Evolutionary conservation across 2,797 vertebrate species (phyloP), one percentile per base, ranked within the genome.

Genomic region (Sciaenops ocellatus): DNA sequence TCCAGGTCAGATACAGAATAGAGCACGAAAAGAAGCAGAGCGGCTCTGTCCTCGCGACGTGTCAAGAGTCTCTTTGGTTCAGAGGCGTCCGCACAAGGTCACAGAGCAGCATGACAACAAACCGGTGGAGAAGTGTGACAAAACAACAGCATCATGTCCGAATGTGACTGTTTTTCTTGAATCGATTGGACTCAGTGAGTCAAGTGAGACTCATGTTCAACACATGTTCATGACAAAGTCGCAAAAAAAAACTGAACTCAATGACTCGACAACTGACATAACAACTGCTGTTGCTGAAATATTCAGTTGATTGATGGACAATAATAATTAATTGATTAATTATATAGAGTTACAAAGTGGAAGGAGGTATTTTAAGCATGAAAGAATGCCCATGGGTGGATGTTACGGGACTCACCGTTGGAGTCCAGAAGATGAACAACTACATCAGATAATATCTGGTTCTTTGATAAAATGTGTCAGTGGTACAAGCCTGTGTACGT

Each of bases 1-100:
- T 79, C 78, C 87, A 89, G 89, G 87, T 85, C 90, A 87, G 76
- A 83, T 59, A 47, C 51, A 24, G 46, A 70, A 24, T 1, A 26
- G 48, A 68, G 68, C 16, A 0, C 3, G 38, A 20, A 38, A 44
- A 64, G 68, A 81, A 51, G 0, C 26, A n/a, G 38, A 5, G 18
- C 46, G 34, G 55, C 47, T 22, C 62, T 18, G 69, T n/a, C 47
- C 67, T 62, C 69, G 10, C 41, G 3, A 7, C 7, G 61, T 60
- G 47, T 30, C 42, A 18, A 13, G 42, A 52, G n/a, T 34, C n/a
- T 46, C 56, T 41, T 41, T 5, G 2, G 2, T 3, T 12, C 12
- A 12, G 18, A 24, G 38, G 41, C 13, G 51, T 74, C 69, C 0
- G 34, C 34, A 15, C 34, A 13, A 48, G 73, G 73, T 74, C 69